These are phyloP conservation scores for Polypterus senegalus DNA, from an alignment of 2,113 vertebrate species.

Conservation along the genomic window DNA sequence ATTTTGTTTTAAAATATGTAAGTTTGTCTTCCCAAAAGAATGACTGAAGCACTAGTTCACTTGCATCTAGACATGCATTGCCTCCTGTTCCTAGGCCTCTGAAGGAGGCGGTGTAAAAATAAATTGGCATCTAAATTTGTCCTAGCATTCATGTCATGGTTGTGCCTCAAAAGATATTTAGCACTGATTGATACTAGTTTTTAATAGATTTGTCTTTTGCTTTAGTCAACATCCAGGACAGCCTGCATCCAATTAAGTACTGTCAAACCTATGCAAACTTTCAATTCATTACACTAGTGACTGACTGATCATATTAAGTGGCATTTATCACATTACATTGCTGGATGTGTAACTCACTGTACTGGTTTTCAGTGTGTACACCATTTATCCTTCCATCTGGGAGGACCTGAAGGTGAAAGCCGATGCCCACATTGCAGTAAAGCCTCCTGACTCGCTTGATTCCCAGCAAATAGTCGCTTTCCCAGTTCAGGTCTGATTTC, in stretches of 20 bases:
- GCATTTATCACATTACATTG: slow-evolving; percentile 47
- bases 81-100: slow-evolving; percentile 30
- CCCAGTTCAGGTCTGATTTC: slow-evolving; percentile 74
- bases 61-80: slow-evolving; percentile 29
- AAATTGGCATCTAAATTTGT: slow-evolving; percentile 54
- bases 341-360: slow-evolving; percentile 83
- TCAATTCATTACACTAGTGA: too few species aligned
- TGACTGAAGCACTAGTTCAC: slow-evolving; percentile 12
- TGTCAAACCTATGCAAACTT: too few species aligned
- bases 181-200: slow-evolving; percentile 41
- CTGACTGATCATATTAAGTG: slow-evolving; percentile 33
- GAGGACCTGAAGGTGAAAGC: slow-evolving; percentile 90
- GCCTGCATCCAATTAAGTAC: slow-evolving; percentile 19
- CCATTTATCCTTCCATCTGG: slow-evolving; percentile 81
- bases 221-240: slow-evolving; percentile 34
- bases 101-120: slow-evolving; percentile 53
- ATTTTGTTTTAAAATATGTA: too few species aligned
- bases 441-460: slow-evolving; percentile 88
- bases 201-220: slow-evolving; percentile 40
- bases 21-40: too few species aligned
- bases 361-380: slow-evolving; percentile 82
- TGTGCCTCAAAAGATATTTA: slow-evolving; percentile 30
- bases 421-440: slow-evolving; percentile 97
- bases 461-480: slow-evolving; percentile 89
- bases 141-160: slow-evolving; percentile 47